Evolutionary conservation across 2,113 vertebrate species (phyloP), one percentile per base, ranked within the genome.

Genomic region (Pangasianodon gigas): DNA sequence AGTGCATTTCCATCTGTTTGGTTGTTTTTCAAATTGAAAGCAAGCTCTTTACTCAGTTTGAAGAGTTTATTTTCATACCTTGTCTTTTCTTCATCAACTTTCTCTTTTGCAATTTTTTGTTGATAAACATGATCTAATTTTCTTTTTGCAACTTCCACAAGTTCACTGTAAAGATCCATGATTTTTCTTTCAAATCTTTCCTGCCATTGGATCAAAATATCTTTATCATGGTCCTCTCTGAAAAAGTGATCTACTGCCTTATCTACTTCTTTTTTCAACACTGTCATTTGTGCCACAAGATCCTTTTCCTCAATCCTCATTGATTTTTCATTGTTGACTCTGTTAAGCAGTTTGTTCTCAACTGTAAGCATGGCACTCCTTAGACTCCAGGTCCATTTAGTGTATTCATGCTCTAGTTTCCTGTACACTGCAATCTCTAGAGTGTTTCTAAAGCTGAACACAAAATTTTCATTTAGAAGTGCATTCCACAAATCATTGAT

Each of bases 401-500:
- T 91, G 54, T 93, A 94, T 0, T 51, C 67, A 0, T 8, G 87
- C 82, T 96, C 95, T 46, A 96, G 84, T 75, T 91, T 93, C 37
- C 91, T 93, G 90, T 95, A 94, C 0, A 14, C 86, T 44, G 93
- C 88, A 41, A 96, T 92, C 77, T 96, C 95, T 37, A 92, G 16
- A 0, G 95, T 95, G 19, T 96, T 96, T 90, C 90, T 95, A 90
- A 96, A 95, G 81, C 94, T 94, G 71, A 96, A 95, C 71, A 96
- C 54, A 32, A 95, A 95, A 24, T 89, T 86, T 0, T 88, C 79
- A 9, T 87, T 0, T 85, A 46, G 67, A 2, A 95, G 84, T 3
- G 0, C 96, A 94, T 62, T 93, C 93, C 1, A 87, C 89, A 74
- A 95, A 94, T 85, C 89, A 90, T 51, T 93, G 84, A 92, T 95